Evolutionary conservation across 2,888 invertebrate genomes (phyloP).

Genomic region (Agrochola circellaris): DNA sequence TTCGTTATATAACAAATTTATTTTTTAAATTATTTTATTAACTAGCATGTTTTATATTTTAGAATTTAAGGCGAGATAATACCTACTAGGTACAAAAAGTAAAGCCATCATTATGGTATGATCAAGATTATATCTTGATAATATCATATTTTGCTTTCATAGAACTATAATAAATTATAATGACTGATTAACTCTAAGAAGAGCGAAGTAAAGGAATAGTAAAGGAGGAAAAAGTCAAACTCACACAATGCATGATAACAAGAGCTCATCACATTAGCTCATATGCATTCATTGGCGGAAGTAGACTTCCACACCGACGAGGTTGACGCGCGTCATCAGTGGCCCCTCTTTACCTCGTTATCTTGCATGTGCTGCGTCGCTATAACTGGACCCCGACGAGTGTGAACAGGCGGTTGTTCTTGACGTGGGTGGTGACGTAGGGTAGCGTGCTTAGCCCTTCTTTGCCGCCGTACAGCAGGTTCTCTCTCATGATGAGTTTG

Average conservation of each 20-base stretch:
- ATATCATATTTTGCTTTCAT: constrained; percentile 28
- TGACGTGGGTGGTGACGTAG: constrained; percentile 65
- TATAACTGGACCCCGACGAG: constrained; percentile 78
- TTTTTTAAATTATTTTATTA: background rate
- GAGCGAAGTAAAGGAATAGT: background rate
- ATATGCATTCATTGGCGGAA: background rate
- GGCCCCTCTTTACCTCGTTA: background rate
- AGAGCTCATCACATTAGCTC: constrained; percentile 8
- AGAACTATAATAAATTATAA: constrained; percentile 20
- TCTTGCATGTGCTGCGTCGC: constrained; percentile 31
- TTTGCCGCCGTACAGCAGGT: constrained; percentile 43
- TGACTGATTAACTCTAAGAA: constrained; percentile 2
- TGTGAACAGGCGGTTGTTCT: constrained; percentile 79
- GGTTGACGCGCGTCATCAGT: background rate
- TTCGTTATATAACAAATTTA: no score
- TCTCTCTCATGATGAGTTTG: constrained; percentile 72
- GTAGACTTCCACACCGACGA: background rate
- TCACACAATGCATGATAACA: constrained; percentile 5
- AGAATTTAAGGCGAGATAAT: constrained; percentile 14
- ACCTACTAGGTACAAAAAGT: constrained; percentile 25
- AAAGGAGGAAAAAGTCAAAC: background rate
- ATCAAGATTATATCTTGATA: constrained; percentile 30
- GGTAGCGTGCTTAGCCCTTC: constrained; percentile 76
- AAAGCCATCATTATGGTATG: constrained; percentile 10
- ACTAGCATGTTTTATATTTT: constrained; percentile 3